Base-by-base conservation (phyloP, 2,797 vertebrate species). In the Scolopax rusticola region DNA sequence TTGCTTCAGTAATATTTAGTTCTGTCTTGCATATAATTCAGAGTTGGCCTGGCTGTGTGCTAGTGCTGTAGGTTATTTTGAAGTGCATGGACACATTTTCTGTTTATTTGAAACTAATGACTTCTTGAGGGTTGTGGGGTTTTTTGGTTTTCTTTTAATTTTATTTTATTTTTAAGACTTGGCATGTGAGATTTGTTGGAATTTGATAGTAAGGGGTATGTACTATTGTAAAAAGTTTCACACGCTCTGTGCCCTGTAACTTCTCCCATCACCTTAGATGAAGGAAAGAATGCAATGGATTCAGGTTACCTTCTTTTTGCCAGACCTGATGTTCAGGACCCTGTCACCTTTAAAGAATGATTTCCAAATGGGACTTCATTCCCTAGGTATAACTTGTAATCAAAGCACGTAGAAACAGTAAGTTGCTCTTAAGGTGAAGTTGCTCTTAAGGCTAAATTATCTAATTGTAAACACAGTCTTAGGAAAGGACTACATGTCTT, bases 1-100 rank as follows among this genome's bases (percentile, higher is more conserved):
- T 89, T 95, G 32, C 45, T 83, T 90, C 19, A 57, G 64, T 70
- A 65, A 16, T 70, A 33, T 48, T 94, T 95, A 43, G n/a, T 78
- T 90, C 24, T 27, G 30, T 48, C 47, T 43, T 78, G 60, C 27
- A 18, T 32, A 30, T 5, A 51, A 0, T 80, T 93, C 12, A 12
- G 51, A 84, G 56, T 15, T 83, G 38, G 47, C 33, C 32, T 77
- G 71, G 33, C 9, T 75, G 6, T 50, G 3, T 68, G 11, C 32
- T 73, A 14, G 12, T 50, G 8, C n/a, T 75, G 14, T 61, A 51
- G 30, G 41, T 86, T 84, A 40, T 81, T 94, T 88, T 63, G 57
- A 94, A 45, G 54, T 64, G 10, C 8, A 8, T 30, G 64, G 53
- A 61, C 17, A 15, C 0, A 0, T 56, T 48, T 81, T 91, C 23